Percentiles rank a stretch among this genome's conserved stretches.
Evolutionary conservation across 2,797 vertebrate species (phyloP).

Genomic region (Rhinogobio ventralis): DNA sequence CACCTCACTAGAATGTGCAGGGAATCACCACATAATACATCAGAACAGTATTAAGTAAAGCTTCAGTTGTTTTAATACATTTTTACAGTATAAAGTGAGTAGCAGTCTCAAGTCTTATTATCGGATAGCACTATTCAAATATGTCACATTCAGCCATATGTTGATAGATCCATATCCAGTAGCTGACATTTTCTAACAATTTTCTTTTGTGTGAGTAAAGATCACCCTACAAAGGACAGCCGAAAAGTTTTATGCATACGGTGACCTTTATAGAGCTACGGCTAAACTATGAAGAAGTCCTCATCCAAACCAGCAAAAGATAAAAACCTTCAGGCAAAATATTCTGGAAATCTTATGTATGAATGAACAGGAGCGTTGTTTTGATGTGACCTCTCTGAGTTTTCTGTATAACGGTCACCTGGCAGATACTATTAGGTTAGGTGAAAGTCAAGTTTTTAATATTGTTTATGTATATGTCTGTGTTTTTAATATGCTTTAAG

Average conservation of each 20-base stretch:
- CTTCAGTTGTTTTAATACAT: background rate
- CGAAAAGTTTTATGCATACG: constrained; percentile 26
- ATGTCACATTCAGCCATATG: constrained; percentile 19
- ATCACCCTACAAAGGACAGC: constrained; percentile 49
- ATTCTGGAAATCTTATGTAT: background rate
- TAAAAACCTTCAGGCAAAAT: constrained; percentile 26
- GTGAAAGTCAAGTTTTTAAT: background rate
- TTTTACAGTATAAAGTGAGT: background rate
- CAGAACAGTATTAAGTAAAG: background rate
- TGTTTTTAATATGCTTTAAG: background rate
- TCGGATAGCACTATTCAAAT: background rate
- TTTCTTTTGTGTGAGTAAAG: constrained; percentile 53
- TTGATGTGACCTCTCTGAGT: constrained; percentile 10
- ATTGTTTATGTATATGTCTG: background rate
- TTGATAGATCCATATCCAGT: constrained; percentile 11
- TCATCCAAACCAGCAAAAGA: constrained; percentile 27
- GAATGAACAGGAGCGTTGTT: constrained; percentile 6
- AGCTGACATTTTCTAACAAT: constrained; percentile 54
- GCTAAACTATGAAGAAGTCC: constrained; percentile 40
- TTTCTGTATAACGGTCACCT: background rate
- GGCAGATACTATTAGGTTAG: background rate
- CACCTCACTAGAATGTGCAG: background rate
- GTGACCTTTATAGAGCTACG: constrained; percentile 58
- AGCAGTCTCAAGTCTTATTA: background rate
- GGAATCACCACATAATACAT: background rate